Percentiles rank a stretch among this genome's conserved stretches.
Conservation (phyloP, 2,888 invertebrate genomes). For the Oscheius myriophilus region DNA sequence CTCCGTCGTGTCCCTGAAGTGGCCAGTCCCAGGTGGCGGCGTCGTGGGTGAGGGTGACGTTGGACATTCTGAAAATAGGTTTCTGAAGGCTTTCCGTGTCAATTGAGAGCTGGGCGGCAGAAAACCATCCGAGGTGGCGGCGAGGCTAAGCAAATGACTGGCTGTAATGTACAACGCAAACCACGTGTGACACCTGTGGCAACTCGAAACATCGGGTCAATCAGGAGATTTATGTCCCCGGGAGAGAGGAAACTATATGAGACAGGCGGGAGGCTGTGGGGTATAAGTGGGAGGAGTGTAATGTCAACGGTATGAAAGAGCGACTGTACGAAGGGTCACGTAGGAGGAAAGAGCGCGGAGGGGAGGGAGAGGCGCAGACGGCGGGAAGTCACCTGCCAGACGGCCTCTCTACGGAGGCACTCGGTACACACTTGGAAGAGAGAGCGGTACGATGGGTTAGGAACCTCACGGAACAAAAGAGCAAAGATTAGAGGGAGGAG, state of each 20-base stretch:
- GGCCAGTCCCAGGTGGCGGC: slow-evolving; percentile 64
- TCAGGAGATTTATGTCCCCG: no score
- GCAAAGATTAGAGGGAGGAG: no score
- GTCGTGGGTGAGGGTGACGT: slow-evolving; percentile 57
- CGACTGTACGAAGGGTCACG: no score
- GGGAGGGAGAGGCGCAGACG: slow-evolving; percentile 3
- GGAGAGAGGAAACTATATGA: neutral
- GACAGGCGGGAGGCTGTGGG: neutral
- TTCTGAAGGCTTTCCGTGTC: neutral
- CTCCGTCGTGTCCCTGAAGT: slow-evolving; percentile 61
- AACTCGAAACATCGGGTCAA: no score
- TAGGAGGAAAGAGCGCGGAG: neutral
- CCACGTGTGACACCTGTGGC: no score
- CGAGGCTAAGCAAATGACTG: slow-evolving; percentile 2
- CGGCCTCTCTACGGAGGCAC: no score
- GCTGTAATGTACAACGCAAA: neutral
- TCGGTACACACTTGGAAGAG: no score
- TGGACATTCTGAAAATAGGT: slow-evolving; percentile 41
- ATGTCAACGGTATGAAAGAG: neutral
- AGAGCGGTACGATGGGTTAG: no score
- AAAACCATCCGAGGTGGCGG: neutral
- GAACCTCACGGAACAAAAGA: no score
- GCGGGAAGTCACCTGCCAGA: neutral
- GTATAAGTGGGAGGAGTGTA: neutral
- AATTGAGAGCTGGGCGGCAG: slow-evolving; percentile 3